Base-by-base conservation (phyloP, 2,113 vertebrate species). In the Sclerurus mexicanus region DNA sequence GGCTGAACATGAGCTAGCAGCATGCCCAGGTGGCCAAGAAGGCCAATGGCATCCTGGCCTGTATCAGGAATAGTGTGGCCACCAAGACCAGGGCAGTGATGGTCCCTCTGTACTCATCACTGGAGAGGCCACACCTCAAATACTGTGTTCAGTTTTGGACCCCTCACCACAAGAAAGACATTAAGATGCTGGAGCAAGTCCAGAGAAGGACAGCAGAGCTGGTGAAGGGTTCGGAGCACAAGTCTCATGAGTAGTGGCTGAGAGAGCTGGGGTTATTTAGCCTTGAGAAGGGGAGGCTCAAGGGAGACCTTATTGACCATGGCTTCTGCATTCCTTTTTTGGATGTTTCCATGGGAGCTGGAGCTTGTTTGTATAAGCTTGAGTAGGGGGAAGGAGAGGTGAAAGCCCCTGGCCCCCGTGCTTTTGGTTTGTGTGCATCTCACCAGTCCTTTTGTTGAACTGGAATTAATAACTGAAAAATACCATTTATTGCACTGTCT, bases 101-200 rank as follows among this genome's bases (percentile, higher is more conserved):
- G 1, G 3, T 40, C 2, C 20, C 24, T 8, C 18, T 71, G n/a
- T 47, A 6, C 20, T 40, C 0, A 1, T 10, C 49, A 11, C 30
- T 63, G 56, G 40, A 21, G 75, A 64, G 20, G 30, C 40, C 6
- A 3, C 42, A 19, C 42, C 17, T 80, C 0, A 0, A 88, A 9
- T n/a, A 1, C 27, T 74, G 52, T 22, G 60, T 81, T 23, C 11
- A 20, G 24, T 42, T 49, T 42, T 72, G 58, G 31, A 14, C 21
- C 14, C 10, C 50, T 72, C 20, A 12, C 13, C 27, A 4, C 15
- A 55, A 7, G 10, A 72, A 15, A 9, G 74, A 40, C 37, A 24
- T 24, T 40, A 37, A 53, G 37, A 14, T 10, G 11, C 28, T 40
- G 49, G 49, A 53, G 28, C 11, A 2, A 22, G 27, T 27, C 31